A percentile compares a stretch with the other conserved stretches of the same genome.
These are phyloP conservation scores for Folsomia manolachei DNA, from an alignment of 2,888 invertebrate species.

Conservation along the genomic window DNA sequence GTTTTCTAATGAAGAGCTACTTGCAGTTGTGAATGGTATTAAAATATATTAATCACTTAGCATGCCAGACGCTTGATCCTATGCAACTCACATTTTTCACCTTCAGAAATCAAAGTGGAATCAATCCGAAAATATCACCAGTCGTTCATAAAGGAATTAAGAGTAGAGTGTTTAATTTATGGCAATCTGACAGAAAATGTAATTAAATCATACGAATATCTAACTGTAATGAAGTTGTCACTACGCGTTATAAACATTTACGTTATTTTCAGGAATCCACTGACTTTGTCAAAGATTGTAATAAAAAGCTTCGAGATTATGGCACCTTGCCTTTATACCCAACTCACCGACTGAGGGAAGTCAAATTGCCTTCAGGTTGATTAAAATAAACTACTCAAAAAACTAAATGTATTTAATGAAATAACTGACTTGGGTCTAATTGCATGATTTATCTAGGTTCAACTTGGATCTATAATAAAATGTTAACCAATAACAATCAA, in stretches of 20 bases:
- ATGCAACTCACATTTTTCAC: no score
- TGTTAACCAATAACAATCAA: not conserved
- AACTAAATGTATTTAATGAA: not conserved
- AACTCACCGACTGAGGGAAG: constrained; percentile 73
- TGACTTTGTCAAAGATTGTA: constrained; percentile 60
- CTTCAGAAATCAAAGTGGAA: constrained; percentile 57
- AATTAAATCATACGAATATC: constrained; percentile 20
- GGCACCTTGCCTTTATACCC: constrained; percentile 74
- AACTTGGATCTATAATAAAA: not conserved
- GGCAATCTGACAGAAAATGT: constrained; percentile 75
- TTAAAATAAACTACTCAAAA: not conserved
- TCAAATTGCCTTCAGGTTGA: constrained; percentile 76
- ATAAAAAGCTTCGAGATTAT: constrained; percentile 46
- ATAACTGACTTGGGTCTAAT: no score
- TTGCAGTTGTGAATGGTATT: constrained; percentile 72
- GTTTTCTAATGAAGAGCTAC: constrained; percentile 55
- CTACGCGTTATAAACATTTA: constrained; percentile 17
- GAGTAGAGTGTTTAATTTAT: constrained; percentile 79
- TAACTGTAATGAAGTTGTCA: no score
- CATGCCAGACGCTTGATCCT: no score
- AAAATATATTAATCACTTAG: constrained; percentile 37
- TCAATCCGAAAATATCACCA: not conserved
- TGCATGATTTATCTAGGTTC: no score
- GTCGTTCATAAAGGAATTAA: not conserved
- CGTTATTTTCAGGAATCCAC: constrained; percentile 63